phyloP scores from a whole-genome alignment of 2,888 invertebrate species.

The Melanophora roralis region DNA sequence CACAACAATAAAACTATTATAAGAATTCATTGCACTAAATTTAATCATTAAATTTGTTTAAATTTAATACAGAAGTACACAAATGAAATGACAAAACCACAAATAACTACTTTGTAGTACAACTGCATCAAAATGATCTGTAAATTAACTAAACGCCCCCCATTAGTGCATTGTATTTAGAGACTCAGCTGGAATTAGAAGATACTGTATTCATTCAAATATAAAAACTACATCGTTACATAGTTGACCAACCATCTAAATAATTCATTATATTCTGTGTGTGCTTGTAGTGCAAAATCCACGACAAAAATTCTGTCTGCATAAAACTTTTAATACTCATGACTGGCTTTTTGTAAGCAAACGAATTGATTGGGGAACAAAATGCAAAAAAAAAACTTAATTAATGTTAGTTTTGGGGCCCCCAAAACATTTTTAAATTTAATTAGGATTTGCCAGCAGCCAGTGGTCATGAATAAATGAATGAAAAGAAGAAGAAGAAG shows the following conservation, averaged over 20 bases:
- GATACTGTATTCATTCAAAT: not conserved
- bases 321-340: constrained; percentile 21
- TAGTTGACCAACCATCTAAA: constrained; percentile 17
- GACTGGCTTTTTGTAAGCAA: not conserved
- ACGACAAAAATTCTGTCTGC: constrained; percentile 11
- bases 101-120: not conserved
- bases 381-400: not conserved
- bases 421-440: not conserved
- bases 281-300: not conserved
- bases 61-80: not conserved
- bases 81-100: not conserved
- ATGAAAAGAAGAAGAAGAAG: constrained; percentile 3
- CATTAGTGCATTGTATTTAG: not conserved
- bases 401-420: not conserved
- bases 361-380: constrained; percentile 6
- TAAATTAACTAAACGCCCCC: constrained; percentile 4
- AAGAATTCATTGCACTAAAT: not conserved
- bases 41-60: not conserved
- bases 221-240: not conserved
- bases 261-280: constrained; percentile 25
- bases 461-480: not conserved
- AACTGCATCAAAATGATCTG: constrained; percentile 1
- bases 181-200: not conserved
- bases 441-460: constrained; percentile 4
- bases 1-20: no score